These are phyloP conservation scores for Hyla sarda DNA, from an alignment of 2,113 vertebrate genomes.

Conservation along the genomic window DNA sequence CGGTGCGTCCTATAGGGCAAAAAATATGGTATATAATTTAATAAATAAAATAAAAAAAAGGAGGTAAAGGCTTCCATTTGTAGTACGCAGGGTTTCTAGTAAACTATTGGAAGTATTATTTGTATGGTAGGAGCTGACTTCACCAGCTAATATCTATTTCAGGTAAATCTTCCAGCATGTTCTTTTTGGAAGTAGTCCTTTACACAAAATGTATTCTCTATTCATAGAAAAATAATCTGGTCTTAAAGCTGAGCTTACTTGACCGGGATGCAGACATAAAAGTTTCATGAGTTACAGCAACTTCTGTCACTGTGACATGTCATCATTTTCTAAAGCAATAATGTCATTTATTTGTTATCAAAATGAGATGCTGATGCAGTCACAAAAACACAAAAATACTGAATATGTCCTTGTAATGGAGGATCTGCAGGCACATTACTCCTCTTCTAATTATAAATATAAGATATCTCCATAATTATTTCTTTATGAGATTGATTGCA, in stretches of 20 bases:
- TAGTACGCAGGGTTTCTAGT: too few relatives aligned
- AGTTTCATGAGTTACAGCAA: not conserved
- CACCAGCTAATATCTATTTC: not conserved
- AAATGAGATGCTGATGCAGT: not conserved
- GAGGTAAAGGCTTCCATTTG: too few relatives aligned
- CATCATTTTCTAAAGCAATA: conserved; percentile 20
- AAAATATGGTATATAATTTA: too few relatives aligned
- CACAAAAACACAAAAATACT: not conserved
- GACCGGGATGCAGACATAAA: not conserved
- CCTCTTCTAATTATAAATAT: too few relatives aligned
- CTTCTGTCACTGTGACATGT: conserved; percentile 28
- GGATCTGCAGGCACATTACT: not conserved
- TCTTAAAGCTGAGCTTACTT: not conserved
- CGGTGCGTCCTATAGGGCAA: too few relatives aligned
- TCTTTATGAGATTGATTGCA: too few relatives aligned
- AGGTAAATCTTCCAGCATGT: not conserved
- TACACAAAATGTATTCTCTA: not conserved
- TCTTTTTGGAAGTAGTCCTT: not conserved
- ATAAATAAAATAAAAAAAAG: too few relatives aligned
- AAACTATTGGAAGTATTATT: not conserved
- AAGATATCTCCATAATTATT: too few relatives aligned
- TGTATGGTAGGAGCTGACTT: not conserved
- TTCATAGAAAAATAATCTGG: conserved; percentile 2
- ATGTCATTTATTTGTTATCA: not conserved
- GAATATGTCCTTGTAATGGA: not conserved